Percentiles rank a stretch among this genome's conserved stretches.
These are phyloP conservation scores for Agelastica alni DNA, from an alignment of 2,888 invertebrate genomes.

Conservation along the genomic window DNA sequence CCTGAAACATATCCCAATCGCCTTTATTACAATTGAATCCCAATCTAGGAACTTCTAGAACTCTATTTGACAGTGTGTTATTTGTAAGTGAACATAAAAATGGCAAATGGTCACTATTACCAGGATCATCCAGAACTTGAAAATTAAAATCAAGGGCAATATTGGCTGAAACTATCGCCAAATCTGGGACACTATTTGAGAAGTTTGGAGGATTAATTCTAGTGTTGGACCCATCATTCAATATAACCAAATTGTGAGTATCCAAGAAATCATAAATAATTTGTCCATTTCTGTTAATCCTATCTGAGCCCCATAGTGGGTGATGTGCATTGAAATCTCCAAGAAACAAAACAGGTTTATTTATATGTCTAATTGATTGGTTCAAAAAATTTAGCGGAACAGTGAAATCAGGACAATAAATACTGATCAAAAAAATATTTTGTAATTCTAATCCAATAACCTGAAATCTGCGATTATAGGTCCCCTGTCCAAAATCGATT, in stretches of 20 bases:
- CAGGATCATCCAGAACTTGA: neutral
- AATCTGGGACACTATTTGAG: neutral
- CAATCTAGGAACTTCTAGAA: neutral
- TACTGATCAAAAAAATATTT: neutral
- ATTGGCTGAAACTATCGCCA: neutral
- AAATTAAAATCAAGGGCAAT: constrained; percentile 3
- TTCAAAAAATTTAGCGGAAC: too few relatives aligned
- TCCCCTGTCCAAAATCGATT: neutral
- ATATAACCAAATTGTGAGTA: neutral
- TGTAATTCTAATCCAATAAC: neutral
- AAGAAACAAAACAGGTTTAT: neutral
- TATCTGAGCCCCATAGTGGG: neutral
- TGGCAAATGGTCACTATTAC: neutral
- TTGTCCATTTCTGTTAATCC: neutral
- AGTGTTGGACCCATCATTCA: constrained; percentile 4
- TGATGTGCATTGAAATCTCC: constrained; percentile 6
- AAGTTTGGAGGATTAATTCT: neutral
- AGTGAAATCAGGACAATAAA: neutral
- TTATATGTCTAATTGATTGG: neutral
- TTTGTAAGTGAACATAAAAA: neutral
- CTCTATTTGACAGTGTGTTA: neutral
- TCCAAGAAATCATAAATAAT: neutral
- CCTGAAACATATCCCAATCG: neutral
- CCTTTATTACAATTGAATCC: neutral
- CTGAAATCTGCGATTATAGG: neutral